phyloP scores from a whole-genome alignment of 2,113 vertebrate genomes.

The Clarias gariepinus region DNA sequence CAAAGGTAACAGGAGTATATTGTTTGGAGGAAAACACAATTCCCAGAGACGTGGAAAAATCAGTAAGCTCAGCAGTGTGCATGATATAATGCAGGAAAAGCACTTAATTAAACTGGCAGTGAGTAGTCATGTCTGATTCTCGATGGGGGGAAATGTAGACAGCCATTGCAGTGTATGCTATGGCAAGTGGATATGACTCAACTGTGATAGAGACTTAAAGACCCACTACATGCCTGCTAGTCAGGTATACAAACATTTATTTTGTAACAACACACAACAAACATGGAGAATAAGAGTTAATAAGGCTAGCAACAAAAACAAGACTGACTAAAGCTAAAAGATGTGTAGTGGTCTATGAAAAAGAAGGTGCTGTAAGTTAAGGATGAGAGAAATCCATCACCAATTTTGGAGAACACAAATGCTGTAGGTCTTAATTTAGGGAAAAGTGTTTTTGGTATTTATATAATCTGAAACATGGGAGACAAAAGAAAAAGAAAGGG shows the following conservation, averaged over 20 bases:
- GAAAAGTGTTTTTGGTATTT: background rate
- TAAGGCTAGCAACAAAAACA: background rate
- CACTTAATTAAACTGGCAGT: background rate
- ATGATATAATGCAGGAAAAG: background rate
- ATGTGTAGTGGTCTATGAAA: background rate
- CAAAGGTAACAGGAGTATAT: background rate
- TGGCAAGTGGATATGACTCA: background rate
- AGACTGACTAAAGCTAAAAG: background rate
- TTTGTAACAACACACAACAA: background rate
- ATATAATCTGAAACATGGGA: background rate
- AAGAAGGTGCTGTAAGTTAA: background rate
- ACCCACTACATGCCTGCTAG: background rate
- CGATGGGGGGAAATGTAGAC: background rate
- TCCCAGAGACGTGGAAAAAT: background rate
- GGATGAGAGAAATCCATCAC: background rate
- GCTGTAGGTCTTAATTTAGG: background rate
- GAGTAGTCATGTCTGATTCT: background rate
- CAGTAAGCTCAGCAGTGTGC: background rate
- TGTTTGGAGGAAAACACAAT: background rate
- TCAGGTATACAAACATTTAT: background rate
- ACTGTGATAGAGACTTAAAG: background rate
- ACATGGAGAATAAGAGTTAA: background rate
- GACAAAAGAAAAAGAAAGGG: background rate
- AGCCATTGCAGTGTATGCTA: background rate
- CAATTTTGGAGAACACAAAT: background rate